These are phyloP conservation scores for Edolisoma coerulescens DNA, from an alignment of 2,113 vertebrate species.

Conservation along the genomic window DNA sequence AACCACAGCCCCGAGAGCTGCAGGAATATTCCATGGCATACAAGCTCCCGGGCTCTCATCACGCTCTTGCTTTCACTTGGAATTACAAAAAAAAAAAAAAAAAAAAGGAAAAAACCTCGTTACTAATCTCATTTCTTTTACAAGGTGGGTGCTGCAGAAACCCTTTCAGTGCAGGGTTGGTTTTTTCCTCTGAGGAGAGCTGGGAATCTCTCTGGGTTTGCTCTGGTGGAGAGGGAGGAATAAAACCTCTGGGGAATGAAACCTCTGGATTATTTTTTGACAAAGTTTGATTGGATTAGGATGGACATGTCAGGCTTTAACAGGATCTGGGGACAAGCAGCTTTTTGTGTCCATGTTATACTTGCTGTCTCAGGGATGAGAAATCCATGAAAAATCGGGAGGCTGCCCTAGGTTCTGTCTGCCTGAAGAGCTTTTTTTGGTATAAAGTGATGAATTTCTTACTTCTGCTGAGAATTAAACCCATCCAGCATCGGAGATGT, in stretches of 20 bases:
- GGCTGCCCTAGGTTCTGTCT: not conserved
- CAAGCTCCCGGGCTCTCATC: conserved; percentile 5
- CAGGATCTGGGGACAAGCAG: not conserved
- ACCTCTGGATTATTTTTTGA: not conserved
- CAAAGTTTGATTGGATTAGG: not conserved
- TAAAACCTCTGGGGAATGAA: not conserved
- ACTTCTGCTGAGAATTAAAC: not conserved
- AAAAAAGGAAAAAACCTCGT: not conserved
- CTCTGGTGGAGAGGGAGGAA: not conserved
- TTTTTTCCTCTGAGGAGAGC: not conserved
- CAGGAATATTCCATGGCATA: conserved; percentile 58
- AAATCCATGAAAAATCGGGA: not conserved
- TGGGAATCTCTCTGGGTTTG: not conserved
- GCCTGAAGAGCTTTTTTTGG: not conserved
- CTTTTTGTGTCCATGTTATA: not conserved
- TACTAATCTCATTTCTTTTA: not conserved
- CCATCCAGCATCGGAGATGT: not conserved
- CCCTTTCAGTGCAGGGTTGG: not conserved
- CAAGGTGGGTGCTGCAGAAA: not conserved
- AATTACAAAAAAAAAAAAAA: not conserved
- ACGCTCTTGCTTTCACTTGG: not conserved
- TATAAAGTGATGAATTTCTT: not conserved
- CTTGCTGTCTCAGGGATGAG: not conserved
- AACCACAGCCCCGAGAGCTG: conserved; percentile 54
- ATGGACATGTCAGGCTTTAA: not conserved